Conservation (phyloP, 1,140 invertebrate species). For the Listronotus oregonensis region DNA sequence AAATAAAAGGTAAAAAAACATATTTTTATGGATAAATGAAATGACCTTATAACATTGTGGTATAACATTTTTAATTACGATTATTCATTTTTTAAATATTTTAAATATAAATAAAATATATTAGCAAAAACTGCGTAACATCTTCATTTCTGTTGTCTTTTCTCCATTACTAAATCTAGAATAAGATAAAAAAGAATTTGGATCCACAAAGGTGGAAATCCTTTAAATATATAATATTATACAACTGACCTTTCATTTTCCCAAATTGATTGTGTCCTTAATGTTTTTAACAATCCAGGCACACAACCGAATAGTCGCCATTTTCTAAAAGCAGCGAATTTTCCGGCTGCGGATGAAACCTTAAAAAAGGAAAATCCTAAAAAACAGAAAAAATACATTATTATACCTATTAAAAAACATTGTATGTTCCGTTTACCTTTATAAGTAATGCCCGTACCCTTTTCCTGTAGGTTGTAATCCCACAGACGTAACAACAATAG, state of each 20-base stretch:
- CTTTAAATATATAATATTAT: too few species aligned
- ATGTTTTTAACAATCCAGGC: constrained; percentile 90
- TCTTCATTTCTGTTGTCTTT: too few species aligned
- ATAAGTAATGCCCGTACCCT: constrained; percentile 84
- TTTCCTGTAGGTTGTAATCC: constrained; percentile 85
- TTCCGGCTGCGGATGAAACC: constrained; percentile 79
- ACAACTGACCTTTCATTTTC: constrained; percentile 74
- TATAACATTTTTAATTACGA: too few species aligned
- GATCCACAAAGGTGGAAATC: too few species aligned
- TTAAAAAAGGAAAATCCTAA: constrained; percentile 76
- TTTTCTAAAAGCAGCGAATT: constrained; percentile 85
- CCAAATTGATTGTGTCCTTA: constrained; percentile 78
- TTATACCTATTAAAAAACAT: too few species aligned
- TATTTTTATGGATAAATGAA: too few species aligned
- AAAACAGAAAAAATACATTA: constrained; percentile 6
- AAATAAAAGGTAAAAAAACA: too few species aligned
- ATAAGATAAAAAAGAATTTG: not conserved
- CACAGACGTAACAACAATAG: constrained; percentile 91
- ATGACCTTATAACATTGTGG: too few species aligned
- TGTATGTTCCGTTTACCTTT: constrained; percentile 61
- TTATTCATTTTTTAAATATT: too few species aligned
- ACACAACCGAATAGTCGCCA: constrained; percentile 88
- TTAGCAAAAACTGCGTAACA: too few species aligned
- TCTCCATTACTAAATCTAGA: too few species aligned
- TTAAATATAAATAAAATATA: too few species aligned